Percentiles rank a stretch among this genome's conserved stretches.
phyloP scores from a whole-genome alignment of 2,888 invertebrate genomes.

The Leptopilina drosophilae region DNA sequence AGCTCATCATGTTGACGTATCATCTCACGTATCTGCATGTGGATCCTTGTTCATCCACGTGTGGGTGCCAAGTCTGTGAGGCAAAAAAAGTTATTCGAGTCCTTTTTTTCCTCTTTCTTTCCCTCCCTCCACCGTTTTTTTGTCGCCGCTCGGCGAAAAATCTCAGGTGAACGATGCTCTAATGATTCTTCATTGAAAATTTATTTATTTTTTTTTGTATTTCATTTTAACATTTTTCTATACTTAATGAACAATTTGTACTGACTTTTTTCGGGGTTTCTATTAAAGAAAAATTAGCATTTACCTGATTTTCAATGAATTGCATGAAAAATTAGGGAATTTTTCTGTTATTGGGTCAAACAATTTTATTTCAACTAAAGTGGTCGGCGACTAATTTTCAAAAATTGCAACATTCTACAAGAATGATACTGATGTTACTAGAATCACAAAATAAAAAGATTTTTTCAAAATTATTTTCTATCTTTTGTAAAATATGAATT shows the following conservation, averaged over 20 bases:
- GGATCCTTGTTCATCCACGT: slow-evolving; percentile 15
- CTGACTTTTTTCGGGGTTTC: no score
- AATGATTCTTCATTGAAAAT: background rate
- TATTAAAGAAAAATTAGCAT: no score
- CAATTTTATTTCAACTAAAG: no score
- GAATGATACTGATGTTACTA: no score
- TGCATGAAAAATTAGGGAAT: no score
- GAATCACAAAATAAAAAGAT: no score
- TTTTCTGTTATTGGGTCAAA: no score
- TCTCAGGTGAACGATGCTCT: slow-evolving; percentile 9
- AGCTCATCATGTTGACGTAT: slow-evolving; percentile 37
- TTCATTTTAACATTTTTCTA: background rate
- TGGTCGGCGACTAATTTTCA: no score
- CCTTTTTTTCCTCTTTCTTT: background rate
- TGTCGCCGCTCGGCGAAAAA: slow-evolving; percentile 4
- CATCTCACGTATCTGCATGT: slow-evolving; percentile 33
- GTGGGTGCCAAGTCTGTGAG: slow-evolving; percentile 8
- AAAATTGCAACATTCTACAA: no score
- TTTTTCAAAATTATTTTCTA: no score
- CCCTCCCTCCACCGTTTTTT: background rate
- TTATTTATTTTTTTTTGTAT: background rate
- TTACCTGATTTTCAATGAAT: no score
- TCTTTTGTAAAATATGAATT: no score
- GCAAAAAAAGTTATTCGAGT: slow-evolving; percentile 10
- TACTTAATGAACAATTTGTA: background rate